Evolutionary conservation across 2,797 vertebrate species (phyloP), one percentile per base, ranked within the genome.

Genomic region (Valencia hispanica): DNA sequence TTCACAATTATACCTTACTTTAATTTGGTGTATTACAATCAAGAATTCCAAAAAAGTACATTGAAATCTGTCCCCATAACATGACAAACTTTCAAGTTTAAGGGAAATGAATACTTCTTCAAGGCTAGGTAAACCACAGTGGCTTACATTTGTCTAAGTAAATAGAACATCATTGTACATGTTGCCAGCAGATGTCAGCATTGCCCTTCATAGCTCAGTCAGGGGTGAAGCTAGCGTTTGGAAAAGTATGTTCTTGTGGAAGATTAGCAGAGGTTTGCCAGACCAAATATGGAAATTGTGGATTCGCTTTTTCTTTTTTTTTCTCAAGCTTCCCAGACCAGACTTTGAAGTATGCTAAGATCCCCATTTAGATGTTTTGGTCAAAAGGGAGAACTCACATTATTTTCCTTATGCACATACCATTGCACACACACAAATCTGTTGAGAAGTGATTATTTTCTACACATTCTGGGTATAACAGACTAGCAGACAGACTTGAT

Each of bases 231-330:
- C 76, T 57, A 75, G 80, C 86, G 89, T 84, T 89, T 86, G 73
- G 73, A 90, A 77, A 89, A 83, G 34, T 22, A 39, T 80, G 81
- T 80, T 80, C 74, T 59, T 73, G 80, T 85, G 82, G 82, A 87
- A 79, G 78, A 85, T 77, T 87, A 86, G 72, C 77, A 86, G 65
- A 89, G 85, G 84, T 82, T 84, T 82, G 81, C 78, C 81, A 85
- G 87, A 89, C 95, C 95, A 96, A 95, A 95, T 94, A 96, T 94
- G 94, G 95, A 89, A 85, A 94, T 91, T 88, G 83, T 90, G 84
- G 82, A 90, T 86, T 86, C 75, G 79, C 82, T 81, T 65, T 8
- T 51, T n/a, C 83, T 81, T 57, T 30, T n/a, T 22, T 66, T 68
- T 39, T 53, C 1, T 1, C n/a, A 70, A 76, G 68, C 83, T 84